Evolutionary conservation across 2,113 vertebrate genomes (phyloP), one percentile per base, ranked within the genome.

Genomic region (Oryzias melastigma): DNA sequence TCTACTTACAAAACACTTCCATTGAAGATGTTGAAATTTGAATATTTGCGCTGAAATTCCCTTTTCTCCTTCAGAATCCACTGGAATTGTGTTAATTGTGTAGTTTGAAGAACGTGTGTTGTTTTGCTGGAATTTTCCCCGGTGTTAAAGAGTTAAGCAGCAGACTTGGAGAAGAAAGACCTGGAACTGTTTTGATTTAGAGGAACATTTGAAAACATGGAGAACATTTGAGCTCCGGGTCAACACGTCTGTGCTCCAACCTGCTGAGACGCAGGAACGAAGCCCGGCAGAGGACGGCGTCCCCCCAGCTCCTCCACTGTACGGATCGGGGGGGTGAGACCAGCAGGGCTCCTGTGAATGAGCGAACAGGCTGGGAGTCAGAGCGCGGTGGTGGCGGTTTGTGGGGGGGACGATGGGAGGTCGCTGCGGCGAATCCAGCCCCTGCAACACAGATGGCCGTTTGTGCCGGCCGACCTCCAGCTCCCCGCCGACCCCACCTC

Each of bases 361-460:
- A 77, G 75, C 7, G 18, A 73, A 65, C 70, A 77, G 65, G 68
- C 77, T 56, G 15, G 77, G 62, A 77, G 66, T 74, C 53, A 62
- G 71, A 80, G 56, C 41, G 55, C 43, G 43, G 56, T 6, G 53
- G 52, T 13, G 52, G 42, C 7, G 29, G 54, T 3, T 49, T 20
- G 17, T 19, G 13, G 3, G 47, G 40, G 59, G 62, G 61, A 43
- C 19, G 79, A 58, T 41, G 70, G 83, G 78, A 62, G 83, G 77
- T 65, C 70, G 79, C 74, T 65, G 62, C 43, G 29, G 59, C 35
- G 85, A 78, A 85, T 89, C 62, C 71, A 77, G 58, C 71, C 73
- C 75, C 82, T 52, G 29, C 74, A 84, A 78, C 86, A 91, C 87
- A 87, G 87, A 78, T 66, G 72, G 45, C 82, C 80, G 81, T 84